A percentile compares a stretch with the other conserved stretches of the same genome.
These are phyloP conservation scores for Notothenia rossii DNA, from an alignment of 2,113 vertebrate species.

Conservation along the genomic window DNA sequence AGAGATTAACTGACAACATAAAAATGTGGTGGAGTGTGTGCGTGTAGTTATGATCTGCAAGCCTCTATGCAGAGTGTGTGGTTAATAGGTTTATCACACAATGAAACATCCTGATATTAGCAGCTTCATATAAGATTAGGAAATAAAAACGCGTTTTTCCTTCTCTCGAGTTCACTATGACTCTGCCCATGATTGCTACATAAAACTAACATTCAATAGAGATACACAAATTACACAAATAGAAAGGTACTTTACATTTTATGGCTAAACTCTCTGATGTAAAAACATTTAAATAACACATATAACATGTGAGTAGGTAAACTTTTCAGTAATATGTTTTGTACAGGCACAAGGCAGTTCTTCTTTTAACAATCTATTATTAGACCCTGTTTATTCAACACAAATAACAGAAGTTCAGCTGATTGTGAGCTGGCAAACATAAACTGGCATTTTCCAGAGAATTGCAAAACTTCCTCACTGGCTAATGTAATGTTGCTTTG, in stretches of 20 bases:
- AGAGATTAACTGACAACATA: too few species aligned
- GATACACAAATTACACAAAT: too few species aligned
- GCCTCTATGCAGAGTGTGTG: slow-evolving; percentile 23
- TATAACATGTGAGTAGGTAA: not conserved
- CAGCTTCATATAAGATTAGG: not conserved
- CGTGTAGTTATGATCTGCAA: slow-evolving; percentile 27
- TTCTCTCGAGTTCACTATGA: not conserved
- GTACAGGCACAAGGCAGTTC: not conserved
- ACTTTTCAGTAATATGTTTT: not conserved
- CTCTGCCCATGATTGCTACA: not conserved
- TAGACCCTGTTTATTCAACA: slow-evolving; percentile 34
- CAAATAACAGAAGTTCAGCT: slow-evolving; percentile 50
- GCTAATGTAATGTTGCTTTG: slow-evolving; percentile 22
- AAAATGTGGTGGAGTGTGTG: too few species aligned
- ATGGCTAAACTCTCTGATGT: not conserved
- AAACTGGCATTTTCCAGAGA: slow-evolving; percentile 35
- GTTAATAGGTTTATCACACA: slow-evolving; percentile 23
- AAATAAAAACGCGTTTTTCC: not conserved
- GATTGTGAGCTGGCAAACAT: slow-evolving; percentile 66
- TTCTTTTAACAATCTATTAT: slow-evolving; percentile 48
- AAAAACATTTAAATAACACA: not conserved
- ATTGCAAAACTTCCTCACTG: slow-evolving; percentile 41
- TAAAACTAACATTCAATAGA: not conserved
- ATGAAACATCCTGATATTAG: slow-evolving; percentile 9
- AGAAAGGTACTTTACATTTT: not conserved